Evolutionary conservation across 2,113 vertebrate genomes (phyloP).

Genomic region (Leucoraja erinaceus): DNA sequence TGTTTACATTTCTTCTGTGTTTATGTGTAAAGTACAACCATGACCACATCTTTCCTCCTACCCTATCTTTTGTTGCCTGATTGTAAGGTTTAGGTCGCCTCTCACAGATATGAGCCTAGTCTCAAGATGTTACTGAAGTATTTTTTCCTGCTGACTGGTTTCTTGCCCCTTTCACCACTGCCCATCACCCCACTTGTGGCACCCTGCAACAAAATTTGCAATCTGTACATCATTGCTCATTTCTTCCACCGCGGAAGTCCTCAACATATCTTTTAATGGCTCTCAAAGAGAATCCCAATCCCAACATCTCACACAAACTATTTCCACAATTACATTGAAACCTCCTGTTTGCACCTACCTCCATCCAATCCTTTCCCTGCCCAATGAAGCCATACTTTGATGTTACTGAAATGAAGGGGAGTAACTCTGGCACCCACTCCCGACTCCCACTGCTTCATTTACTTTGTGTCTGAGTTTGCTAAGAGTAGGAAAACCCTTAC

Average conservation of each 20-base stretch:
- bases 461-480: not conserved
- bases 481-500: not conserved
- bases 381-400: not conserved
- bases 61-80: not conserved
- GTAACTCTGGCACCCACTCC: not conserved
- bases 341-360: not conserved
- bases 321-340: too few species aligned
- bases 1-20: not conserved
- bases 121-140: not conserved
- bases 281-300: not conserved
- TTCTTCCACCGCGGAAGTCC: not conserved
- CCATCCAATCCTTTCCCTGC: not conserved
- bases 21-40: not conserved
- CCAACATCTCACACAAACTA: too few species aligned
- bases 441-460: not conserved
- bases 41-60: not conserved
- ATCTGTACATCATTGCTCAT: not conserved
- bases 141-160: not conserved
- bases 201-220: too few species aligned
- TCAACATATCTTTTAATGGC: not conserved
- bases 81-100: not conserved
- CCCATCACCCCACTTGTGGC: too few species aligned
- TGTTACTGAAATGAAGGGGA: not conserved
- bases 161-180: not conserved
- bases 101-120: not conserved